Evolutionary conservation across 2,113 vertebrate species (phyloP).

Genomic region (Callochromis pleurospilus): DNA sequence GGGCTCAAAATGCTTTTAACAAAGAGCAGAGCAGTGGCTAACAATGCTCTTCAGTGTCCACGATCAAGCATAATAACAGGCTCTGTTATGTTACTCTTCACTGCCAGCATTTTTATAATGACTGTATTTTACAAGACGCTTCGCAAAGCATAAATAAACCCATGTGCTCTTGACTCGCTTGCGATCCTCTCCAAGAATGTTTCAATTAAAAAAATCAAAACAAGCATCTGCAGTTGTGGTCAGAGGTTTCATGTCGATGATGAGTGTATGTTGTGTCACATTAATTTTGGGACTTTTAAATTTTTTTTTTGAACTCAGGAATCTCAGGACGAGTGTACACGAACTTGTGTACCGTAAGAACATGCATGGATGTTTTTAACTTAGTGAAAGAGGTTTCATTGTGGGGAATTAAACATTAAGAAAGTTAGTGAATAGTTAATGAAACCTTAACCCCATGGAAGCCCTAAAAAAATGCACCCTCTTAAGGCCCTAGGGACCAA

Average conservation of each 20-base stretch:
- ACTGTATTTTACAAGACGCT: neutral
- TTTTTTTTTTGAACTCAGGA: accelerated
- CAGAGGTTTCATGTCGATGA: neutral
- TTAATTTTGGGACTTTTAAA: neutral
- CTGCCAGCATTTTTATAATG: neutral
- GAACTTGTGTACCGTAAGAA: neutral
- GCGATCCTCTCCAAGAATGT: neutral
- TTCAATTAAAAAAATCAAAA: neutral
- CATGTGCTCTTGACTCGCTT: neutral
- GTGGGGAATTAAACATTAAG: neutral
- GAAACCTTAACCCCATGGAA: neutral
- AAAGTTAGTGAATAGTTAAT: neutral
- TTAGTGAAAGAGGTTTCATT: neutral
- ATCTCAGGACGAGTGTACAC: neutral
- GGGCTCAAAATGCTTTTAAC: neutral
- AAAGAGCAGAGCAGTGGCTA: neutral
- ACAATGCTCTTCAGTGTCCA: neutral
- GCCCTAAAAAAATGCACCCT: too few species aligned
- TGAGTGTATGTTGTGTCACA: neutral
- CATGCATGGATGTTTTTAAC: neutral
- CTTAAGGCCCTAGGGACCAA: too few species aligned
- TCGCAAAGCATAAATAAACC: neutral
- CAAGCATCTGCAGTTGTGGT: neutral
- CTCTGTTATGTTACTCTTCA: neutral
- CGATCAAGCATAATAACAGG: neutral